A percentile compares a stretch with the other conserved stretches of the same genome.
These are phyloP conservation scores for Mormyrops attenuatus DNA, from an alignment of 2,797 vertebrate species.

Conservation along the genomic window DNA sequence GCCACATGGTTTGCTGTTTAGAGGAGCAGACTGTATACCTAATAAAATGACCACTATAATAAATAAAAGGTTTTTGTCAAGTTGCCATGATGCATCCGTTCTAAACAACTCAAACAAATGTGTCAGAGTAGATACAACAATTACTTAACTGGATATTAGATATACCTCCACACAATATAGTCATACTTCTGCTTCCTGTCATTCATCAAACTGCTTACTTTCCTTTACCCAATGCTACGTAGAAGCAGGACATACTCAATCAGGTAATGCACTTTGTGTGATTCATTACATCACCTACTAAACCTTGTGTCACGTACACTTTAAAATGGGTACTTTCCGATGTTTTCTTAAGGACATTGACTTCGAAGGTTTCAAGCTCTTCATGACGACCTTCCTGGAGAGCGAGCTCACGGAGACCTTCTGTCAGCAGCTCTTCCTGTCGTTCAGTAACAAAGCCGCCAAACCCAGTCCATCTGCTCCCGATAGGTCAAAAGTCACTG, in stretches of 20 bases:
- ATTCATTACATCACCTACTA: neutral
- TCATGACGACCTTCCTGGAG: slow-evolving; percentile 93
- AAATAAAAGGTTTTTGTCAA: neutral
- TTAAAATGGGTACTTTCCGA: neutral
- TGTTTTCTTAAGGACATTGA: slow-evolving; percentile 72
- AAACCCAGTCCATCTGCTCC: slow-evolving; percentile 73
- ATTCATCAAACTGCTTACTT: slow-evolving; percentile 20
- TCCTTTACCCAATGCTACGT: slow-evolving; percentile 49
- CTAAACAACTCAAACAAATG: neutral
- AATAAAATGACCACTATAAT: neutral
- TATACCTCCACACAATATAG: neutral
- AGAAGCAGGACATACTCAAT: slow-evolving; percentile 89
- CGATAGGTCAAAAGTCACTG: slow-evolving; percentile 74
- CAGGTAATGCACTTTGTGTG: slow-evolving; percentile 66
- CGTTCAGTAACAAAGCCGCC: slow-evolving; percentile 79
- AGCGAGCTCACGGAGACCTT: slow-evolving; percentile 83
- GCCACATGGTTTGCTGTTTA: neutral
- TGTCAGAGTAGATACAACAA: neutral
- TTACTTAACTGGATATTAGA: neutral
- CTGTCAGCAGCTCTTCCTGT: slow-evolving; percentile 82
- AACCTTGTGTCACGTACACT: neutral
- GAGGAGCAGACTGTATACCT: neutral
- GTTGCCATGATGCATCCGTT: neutral
- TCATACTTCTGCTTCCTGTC: neutral
- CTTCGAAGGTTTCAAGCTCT: slow-evolving; percentile 88